Evolutionary conservation across 2,888 invertebrate genomes (phyloP).

Genomic region (Penaeus monodon): DNA sequence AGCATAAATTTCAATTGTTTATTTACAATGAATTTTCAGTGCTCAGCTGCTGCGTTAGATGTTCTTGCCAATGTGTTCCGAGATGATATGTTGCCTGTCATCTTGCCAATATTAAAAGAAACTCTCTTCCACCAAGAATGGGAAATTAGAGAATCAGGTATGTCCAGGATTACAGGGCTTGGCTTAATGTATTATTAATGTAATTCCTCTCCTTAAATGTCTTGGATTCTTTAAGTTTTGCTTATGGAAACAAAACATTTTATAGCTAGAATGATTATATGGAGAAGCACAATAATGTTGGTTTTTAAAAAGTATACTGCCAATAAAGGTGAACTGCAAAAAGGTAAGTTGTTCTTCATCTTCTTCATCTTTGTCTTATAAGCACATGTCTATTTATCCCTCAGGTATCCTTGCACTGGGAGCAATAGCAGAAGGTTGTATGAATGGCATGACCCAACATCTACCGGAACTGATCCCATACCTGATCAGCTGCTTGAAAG

Average conservation of each 20-base stretch:
- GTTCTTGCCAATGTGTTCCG: conserved; percentile 96
- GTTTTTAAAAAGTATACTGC: no score
- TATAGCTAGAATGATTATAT: no score
- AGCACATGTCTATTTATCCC: neutral
- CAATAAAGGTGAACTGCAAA: no score
- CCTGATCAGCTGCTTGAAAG: conserved; percentile 90
- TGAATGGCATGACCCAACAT: conserved; percentile 97
- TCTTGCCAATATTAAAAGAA: conserved; percentile 96
- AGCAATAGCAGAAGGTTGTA: conserved; percentile 86
- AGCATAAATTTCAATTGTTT: neutral
- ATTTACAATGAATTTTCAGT: conserved; percentile 78
- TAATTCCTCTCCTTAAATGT: neutral
- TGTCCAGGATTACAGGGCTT: neutral
- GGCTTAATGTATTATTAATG: neutral
- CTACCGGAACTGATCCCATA: conserved; percentile 96
- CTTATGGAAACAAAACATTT: no score
- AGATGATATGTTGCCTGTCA: conserved; percentile 91
- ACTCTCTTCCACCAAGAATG: conserved; percentile 95
- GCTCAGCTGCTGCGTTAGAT: conserved; percentile 97
- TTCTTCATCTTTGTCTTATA: neutral
- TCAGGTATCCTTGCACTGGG: conserved; percentile 88
- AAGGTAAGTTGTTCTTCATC: no score
- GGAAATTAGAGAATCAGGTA: conserved; percentile 92
- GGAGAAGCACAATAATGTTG: no score
- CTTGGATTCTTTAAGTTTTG: neutral